These are phyloP conservation scores for Callyntrura sp. DNA, from an alignment of 2,888 invertebrate species.

Conservation along the genomic window DNA sequence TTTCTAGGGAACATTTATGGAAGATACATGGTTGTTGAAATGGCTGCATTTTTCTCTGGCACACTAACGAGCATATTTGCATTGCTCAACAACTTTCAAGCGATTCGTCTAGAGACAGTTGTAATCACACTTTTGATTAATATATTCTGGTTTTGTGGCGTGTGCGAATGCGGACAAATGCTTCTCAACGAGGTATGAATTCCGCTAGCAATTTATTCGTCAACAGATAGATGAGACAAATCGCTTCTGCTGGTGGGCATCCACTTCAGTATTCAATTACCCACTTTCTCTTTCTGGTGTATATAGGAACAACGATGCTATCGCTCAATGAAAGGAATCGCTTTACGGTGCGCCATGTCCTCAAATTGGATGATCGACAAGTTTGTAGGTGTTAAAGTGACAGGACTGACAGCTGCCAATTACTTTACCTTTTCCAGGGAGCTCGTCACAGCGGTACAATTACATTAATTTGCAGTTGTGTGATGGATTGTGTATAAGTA, in stretches of 20 bases:
- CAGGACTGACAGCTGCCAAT: conserved; percentile 64
- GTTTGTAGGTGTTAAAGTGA: conserved; percentile 43
- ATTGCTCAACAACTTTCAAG: conserved; percentile 53
- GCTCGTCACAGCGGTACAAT: conserved; percentile 55
- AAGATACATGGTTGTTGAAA: conserved; percentile 67
- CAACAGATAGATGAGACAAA: no score
- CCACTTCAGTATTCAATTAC: no score
- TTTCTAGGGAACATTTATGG: conserved; percentile 66
- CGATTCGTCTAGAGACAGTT: conserved; percentile 46
- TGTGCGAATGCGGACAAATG: conserved; percentile 68
- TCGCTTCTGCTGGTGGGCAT: no score
- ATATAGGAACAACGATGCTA: conserved; percentile 28
- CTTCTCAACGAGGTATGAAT: conserved; percentile 59
- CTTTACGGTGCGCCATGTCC: conserved; percentile 59
- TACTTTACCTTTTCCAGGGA: conserved; percentile 62
- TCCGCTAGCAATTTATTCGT: no score
- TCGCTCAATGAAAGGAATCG: conserved; percentile 39
- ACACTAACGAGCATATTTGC: conserved; percentile 69
- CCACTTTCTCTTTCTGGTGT: no score
- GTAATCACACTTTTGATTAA: conserved; percentile 69
- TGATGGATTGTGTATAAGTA: background rate
- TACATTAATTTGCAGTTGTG: background rate
- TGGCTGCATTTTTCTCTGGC: conserved; percentile 64
- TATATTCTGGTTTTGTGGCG: conserved; percentile 52
- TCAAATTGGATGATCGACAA: conserved; percentile 65